Conservation (phyloP, 2,113 vertebrate species). For the Hypocryptadius cinnamomeus region DNA sequence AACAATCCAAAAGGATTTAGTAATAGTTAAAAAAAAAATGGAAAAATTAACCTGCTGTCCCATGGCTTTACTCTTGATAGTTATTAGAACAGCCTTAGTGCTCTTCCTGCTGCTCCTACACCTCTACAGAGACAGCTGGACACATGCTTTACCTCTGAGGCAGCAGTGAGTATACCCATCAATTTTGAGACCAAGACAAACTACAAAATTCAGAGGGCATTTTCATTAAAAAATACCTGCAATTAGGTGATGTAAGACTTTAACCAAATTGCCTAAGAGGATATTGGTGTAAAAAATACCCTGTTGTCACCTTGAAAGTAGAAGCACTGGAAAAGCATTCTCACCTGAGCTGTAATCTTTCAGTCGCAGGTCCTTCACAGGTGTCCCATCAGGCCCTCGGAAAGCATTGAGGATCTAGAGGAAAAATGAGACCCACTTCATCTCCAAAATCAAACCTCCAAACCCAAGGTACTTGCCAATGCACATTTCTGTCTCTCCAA, state of each 20-base stretch:
- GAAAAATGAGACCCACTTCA: constrained; percentile 8
- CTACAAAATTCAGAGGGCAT: background rate
- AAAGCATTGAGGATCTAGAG: constrained; percentile 73
- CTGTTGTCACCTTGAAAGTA: background rate
- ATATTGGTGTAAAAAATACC: background rate
- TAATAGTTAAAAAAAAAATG: background rate
- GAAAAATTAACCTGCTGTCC: background rate
- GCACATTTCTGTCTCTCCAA: background rate
- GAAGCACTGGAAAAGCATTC: constrained; percentile 17
- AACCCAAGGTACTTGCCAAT: background rate
- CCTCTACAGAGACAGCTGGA: background rate
- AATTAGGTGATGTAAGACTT: background rate
- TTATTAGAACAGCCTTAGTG: background rate
- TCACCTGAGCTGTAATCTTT: constrained; percentile 77
- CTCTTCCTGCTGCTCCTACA: background rate
- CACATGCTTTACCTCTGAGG: background rate
- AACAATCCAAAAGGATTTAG: background rate
- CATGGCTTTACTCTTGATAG: background rate
- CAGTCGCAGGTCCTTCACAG: constrained; percentile 70
- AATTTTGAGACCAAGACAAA: background rate
- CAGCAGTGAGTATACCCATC: background rate
- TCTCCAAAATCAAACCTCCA: background rate
- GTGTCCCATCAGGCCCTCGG: constrained; percentile 63
- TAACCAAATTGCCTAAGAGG: background rate
- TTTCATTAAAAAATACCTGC: constrained; percentile 6